Conservation (phyloP, 2,888 invertebrate species). For the Noctua pronuba region DNA sequence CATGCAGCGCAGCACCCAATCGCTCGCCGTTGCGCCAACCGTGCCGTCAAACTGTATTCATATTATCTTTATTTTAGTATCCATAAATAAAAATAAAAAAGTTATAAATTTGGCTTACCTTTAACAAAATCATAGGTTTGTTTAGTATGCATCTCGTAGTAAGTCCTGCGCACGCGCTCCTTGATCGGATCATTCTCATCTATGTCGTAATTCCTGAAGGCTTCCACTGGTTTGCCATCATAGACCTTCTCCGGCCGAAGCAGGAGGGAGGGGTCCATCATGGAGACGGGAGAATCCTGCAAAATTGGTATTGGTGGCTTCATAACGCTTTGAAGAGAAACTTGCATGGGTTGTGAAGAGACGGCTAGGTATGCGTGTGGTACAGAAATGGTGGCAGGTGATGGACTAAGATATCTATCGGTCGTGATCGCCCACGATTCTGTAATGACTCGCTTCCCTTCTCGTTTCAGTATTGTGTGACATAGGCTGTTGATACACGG, state of each 20-base stretch:
- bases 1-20: too few relatives aligned
- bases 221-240: slow-evolving; percentile 93
- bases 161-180: slow-evolving; percentile 95
- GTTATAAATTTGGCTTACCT: slow-evolving; percentile 71
- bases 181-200: slow-evolving; percentile 94
- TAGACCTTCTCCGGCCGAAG: slow-evolving; percentile 93
- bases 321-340: slow-evolving; percentile 37
- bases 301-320: slow-evolving; percentile 9
- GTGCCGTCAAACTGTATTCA: too few relatives aligned
- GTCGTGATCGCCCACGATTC: slow-evolving; percentile 31
- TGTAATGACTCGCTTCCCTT: slow-evolving; percentile 30
- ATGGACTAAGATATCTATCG: slow-evolving; percentile 16
- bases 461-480: slow-evolving; percentile 32
- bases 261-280: slow-evolving; percentile 90
- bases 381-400: slow-evolving; percentile 4
- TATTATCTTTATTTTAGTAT: neutral
- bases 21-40: too few relatives aligned
- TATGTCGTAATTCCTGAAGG: slow-evolving; percentile 95
- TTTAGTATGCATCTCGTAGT: slow-evolving; percentile 96
- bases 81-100: neutral
- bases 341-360: neutral
- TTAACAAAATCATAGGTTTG: slow-evolving; percentile 97
- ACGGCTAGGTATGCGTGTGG: slow-evolving; percentile 5
- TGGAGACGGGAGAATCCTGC: slow-evolving; percentile 77
- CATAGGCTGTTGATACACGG: slow-evolving; percentile 50